Base-by-base conservation (phyloP, 2,113 vertebrate genomes). In the Donacobius atricapilla region DNA sequence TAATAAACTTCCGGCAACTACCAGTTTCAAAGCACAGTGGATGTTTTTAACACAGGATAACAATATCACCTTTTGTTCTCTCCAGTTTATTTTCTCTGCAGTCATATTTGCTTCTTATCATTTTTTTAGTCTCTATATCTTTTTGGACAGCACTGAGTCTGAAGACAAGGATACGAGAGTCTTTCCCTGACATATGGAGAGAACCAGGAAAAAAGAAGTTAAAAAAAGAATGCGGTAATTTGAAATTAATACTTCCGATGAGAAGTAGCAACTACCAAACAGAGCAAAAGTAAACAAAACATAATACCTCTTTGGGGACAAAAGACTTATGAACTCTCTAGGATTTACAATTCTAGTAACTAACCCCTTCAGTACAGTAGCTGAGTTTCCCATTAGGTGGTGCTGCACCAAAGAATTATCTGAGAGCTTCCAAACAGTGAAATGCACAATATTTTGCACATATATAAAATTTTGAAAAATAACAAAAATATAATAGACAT, bases 11-110 rank as follows among this genome's bases (percentile, higher is more conserved):
- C 37, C 44, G 40, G 37, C 9, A 94, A 57, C 61, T 64, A 72
- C 25, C 48, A 33, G 31, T 66, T 76, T 48, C 60, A 69, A 72
- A 71, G 15, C 21, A 60, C n/a, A 63, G 48, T 5, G 18, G 27
- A 63, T 33, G 6, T 54, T 87, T 56, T 45, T 60, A 93, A 54
- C 15, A 61, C 7, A 75, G 12, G 31, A 40, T 75, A 77, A 35
- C 15, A 53, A 20, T 61, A 39, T 76, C 96, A 99, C 99, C 99
- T 99, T 99, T 99, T 25, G 99, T 99, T 97, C 99, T 99, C 97
- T 99, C 99, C 93, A 99, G 98, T 96, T 99, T 99, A 96, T 99
- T 99, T 87, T 99, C 99, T 93, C 99, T 97, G 96, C 99, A 99
- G 98, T 99, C 99, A 2, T 98, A 99, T 94, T 99, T 99, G 97